Evolutionary conservation across 2,113 vertebrate species (phyloP).

Genomic region (Mola mola): DNA sequence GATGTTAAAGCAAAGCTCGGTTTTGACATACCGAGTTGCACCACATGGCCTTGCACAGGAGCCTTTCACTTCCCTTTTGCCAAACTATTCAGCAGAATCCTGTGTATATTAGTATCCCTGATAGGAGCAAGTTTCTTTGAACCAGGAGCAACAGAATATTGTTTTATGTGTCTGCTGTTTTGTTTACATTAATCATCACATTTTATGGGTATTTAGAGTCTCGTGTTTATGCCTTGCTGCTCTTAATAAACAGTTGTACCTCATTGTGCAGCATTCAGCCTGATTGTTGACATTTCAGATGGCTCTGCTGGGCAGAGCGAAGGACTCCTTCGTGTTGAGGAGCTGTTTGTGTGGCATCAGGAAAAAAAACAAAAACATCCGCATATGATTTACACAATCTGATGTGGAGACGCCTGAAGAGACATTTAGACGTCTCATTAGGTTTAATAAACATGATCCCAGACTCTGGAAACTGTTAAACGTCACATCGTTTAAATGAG

Average conservation of each 20-base stretch:
- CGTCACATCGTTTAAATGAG: no score
- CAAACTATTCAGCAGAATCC: constrained; percentile 32
- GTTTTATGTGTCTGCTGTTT: constrained; percentile 1
- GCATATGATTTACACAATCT: no score
- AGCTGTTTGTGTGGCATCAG: no score
- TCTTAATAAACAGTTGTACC: constrained; percentile 32
- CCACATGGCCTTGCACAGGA: constrained; percentile 49
- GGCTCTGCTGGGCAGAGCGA: no score
- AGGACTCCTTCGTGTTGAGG: no score
- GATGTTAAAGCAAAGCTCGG: neutral
- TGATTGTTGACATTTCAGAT: no score
- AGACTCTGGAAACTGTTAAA: neutral
- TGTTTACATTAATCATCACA: neutral
- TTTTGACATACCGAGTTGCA: constrained; percentile 14
- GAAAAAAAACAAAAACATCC: no score
- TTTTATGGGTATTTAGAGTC: constrained; percentile 9
- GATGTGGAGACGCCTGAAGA: no score
- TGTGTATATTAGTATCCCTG: constrained; percentile 2
- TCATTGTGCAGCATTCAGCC: no score
- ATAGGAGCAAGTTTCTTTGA: constrained; percentile 11
- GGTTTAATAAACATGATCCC: neutral
- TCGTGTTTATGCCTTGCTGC: constrained; percentile 22
- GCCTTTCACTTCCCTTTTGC: constrained; percentile 57
- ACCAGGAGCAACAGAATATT: neutral
- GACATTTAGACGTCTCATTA: no score